phyloP scores from a whole-genome alignment of 2,797 vertebrate genomes.

The Poecile montanus region DNA sequence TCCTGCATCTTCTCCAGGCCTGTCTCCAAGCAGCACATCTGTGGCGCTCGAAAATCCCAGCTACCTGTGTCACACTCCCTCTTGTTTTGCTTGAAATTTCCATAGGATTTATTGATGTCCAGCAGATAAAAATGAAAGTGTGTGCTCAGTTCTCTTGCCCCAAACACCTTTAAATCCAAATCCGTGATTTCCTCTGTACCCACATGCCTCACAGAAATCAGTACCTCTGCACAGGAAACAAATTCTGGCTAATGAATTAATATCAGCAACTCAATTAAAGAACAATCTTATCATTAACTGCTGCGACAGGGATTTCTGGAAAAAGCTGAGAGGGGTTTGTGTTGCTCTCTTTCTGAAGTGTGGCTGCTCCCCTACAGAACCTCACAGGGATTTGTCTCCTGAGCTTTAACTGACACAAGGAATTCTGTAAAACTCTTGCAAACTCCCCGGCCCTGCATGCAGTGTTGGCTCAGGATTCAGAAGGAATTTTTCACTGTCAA shows the following conservation, averaged over 20 bases:
- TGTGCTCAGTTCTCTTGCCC: background rate
- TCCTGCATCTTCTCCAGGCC: background rate
- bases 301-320: too few species aligned
- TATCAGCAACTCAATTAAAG: background rate
- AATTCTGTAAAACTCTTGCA: background rate
- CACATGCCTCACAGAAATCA: background rate
- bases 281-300: background rate
- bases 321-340: background rate
- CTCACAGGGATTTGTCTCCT: background rate
- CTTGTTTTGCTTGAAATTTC: background rate
- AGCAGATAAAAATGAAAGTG: background rate
- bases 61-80: background rate
- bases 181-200: accelerated
- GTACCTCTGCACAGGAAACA: background rate
- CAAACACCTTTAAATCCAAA: background rate
- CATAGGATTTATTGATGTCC: background rate
- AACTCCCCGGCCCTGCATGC: background rate
- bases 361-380: background rate
- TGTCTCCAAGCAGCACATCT: background rate
- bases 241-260: background rate
- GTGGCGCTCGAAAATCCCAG: background rate
- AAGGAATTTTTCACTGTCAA: background rate
- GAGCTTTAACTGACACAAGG: background rate
- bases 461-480: background rate
- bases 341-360: background rate